These are phyloP conservation scores for Campodea augens DNA, from an alignment of 1,140 invertebrate genomes.

Conservation along the genomic window DNA sequence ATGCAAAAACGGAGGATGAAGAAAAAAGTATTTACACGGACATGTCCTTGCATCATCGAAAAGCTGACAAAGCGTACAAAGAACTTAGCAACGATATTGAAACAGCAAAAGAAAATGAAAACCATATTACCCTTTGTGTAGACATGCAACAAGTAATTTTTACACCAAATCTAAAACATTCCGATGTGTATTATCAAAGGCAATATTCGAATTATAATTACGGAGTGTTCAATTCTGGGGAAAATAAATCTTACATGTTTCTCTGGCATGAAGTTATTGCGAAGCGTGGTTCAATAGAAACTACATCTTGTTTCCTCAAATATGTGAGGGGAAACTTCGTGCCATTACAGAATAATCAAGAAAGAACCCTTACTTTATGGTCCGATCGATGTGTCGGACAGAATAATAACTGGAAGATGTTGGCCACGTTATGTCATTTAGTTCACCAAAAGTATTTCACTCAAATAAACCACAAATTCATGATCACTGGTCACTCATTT, in stretches of 20 bases:
- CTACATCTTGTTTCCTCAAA: slow-evolving; percentile 11
- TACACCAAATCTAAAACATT: neutral
- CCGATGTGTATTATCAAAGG: neutral
- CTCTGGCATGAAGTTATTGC: slow-evolving; percentile 13
- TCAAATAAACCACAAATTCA: slow-evolving; percentile 10
- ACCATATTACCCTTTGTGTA: neutral
- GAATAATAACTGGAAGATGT: slow-evolving; percentile 14
- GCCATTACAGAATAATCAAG: slow-evolving; percentile 3
- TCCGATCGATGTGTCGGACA: slow-evolving; percentile 13
- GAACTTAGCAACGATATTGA: neutral
- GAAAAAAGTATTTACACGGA: neutral
- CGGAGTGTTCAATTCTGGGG: neutral
- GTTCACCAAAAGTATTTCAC: slow-evolving; percentile 10
- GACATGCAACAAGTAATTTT: neutral
- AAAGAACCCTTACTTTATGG: slow-evolving; percentile 14
- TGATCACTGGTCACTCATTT: slow-evolving; percentile 12
- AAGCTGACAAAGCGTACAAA: neutral
- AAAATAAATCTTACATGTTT: slow-evolving; percentile 1
- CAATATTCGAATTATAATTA: slow-evolving; percentile 7
- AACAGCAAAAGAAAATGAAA: neutral
- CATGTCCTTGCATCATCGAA: neutral
- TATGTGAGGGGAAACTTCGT: slow-evolving; percentile 9
- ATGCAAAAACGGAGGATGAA: neutral
- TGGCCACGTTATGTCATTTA: slow-evolving; percentile 7
- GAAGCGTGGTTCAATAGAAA: slow-evolving; percentile 10